Evolutionary conservation across 1,140 invertebrate species (phyloP), one percentile per base, ranked within the genome.

Genomic region (Ceratosolen solmsi): DNA sequence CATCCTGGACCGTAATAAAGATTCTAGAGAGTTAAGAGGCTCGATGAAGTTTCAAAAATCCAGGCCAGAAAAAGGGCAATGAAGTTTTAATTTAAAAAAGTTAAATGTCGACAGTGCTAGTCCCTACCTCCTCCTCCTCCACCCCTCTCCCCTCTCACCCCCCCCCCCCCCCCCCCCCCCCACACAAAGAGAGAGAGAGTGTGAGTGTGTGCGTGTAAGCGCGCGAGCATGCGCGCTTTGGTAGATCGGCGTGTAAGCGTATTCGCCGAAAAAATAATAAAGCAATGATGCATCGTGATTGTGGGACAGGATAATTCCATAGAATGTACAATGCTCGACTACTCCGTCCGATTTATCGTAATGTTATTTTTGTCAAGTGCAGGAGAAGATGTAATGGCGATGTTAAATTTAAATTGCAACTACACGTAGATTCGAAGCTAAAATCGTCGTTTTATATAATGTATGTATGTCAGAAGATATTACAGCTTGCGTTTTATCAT

Each of bases 391-490:
- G 30, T 8, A 33, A 65, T 36, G 1, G 30, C 30, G 3, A 65
- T 65, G 33, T 5, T 65, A 65, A 65, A 33, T 65, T 65, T 65
- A 36, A 65, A 36, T 65, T 36, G 17, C 17, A 65, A 65, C 33
- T 2, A 2, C 20, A 20, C 4, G 30, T 4, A 15, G 9, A 33
- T 11, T 9, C 22, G 4, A 25, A 11, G 11, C 11, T 56, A 60
- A 60, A 60, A 60, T 60, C 22, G 8, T 25, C 11, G 8, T 27
- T 1, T 27, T 36, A 65, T 36, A 8, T 20, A 36, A 65, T 36
- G 60, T 3, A 36, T 20, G 15, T 5, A 17, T 36, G 60, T 36
- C 9, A 5, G 8, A 30, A 33, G 13, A 36, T 33, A 36, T 65
- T 65, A 36, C 60, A 27, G 30, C 20, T 54, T 15, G 20, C 3